Conservation (phyloP, 2,888 invertebrate species). For the Platerodrilus igneus region DNA sequence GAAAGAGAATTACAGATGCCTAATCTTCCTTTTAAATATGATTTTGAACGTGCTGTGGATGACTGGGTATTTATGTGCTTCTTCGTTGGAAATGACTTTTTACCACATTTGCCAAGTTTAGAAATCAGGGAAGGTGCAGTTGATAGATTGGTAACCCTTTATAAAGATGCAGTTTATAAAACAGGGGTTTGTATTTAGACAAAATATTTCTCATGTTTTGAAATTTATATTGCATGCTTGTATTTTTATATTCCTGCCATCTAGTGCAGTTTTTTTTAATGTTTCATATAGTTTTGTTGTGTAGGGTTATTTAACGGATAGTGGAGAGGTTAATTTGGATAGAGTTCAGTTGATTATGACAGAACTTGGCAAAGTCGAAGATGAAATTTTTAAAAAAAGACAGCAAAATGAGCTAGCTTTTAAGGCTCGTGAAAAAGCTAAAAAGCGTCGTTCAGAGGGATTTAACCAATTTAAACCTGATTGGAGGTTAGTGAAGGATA, state of each 20-base stretch:
- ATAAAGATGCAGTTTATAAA: slow-evolving; percentile 91
- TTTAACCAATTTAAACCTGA: slow-evolving; percentile 56
- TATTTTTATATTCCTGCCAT: too few species aligned
- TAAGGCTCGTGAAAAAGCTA: slow-evolving; percentile 71
- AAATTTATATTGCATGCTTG: slow-evolving; percentile 6
- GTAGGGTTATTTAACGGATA: slow-evolving; percentile 90
- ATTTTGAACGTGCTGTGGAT: slow-evolving; percentile 92
- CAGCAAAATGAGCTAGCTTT: slow-evolving; percentile 83
- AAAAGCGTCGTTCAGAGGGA: slow-evolving; percentile 54
- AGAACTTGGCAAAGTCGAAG: slow-evolving; percentile 90
- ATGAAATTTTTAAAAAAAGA: slow-evolving; percentile 92
- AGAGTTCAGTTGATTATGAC: slow-evolving; percentile 93
- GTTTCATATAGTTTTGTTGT: slow-evolving; percentile 22
- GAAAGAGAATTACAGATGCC: slow-evolving; percentile 86
- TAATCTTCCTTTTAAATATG: slow-evolving; percentile 87
- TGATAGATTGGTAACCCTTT: slow-evolving; percentile 85
- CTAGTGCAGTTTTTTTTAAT: slow-evolving; percentile 6
- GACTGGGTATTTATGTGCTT: slow-evolving; percentile 99
- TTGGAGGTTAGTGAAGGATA: slow-evolving; percentile 64
- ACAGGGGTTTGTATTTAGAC: slow-evolving; percentile 69
- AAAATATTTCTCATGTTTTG: slow-evolving; percentile 3
- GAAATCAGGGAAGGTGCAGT: slow-evolving; percentile 98
- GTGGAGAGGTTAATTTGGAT: slow-evolving; percentile 88
- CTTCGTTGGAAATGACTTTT: slow-evolving; percentile 98
- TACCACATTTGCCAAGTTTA: slow-evolving; percentile 95